Evolutionary conservation across 2,113 vertebrate species (phyloP), one percentile per base, ranked within the genome.

Genomic region (Lepus europaeus): DNA sequence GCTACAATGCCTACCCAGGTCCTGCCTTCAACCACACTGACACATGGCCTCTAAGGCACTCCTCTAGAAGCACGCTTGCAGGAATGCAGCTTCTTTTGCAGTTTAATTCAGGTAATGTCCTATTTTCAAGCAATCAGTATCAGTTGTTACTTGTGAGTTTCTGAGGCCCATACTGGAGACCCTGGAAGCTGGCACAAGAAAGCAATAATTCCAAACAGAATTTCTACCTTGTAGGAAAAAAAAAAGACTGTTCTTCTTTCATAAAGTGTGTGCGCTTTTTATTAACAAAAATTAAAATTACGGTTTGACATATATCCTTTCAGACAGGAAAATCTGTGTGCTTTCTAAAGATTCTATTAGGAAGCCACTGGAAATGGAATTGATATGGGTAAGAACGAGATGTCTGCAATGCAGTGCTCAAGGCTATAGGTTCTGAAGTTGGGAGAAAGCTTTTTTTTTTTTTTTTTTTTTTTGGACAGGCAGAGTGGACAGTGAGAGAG

Each of bases 171-270:
- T 16, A 39, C 12, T 11, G 20, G 45, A 91, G 56, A 25, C 3
- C 33, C 83, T n/a, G 56, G 12, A 89, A 92, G 56, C 17, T 79
- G 63, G 63, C 69, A 17, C 36, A 83, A 72, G 31, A 56, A 83
- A 64, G 59, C 56, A 83, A 63, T 81, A 92, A 63, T 94, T 85
- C 53, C 61, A 76, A 82, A 70, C 12, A 53, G 56, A 23, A 53
- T 56, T 94, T 88, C 73, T 56, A 33, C 61, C 70, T 89, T 70
- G 81, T 68, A 31, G 31, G 29, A 66, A 66, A 27, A 23, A 64
- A 39, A 39, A 39, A 39, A 39, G 5, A 39, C 39, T 39, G 39
- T 39, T 68, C 19, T 23, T 83, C 12, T 76, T 76, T 76, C 82
- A 66, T 81, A 39, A 84, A 83, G 56, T 53, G 39, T 17, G 6